Evolutionary conservation across 2,113 vertebrate species (phyloP), one percentile per base, ranked within the genome.

Genomic region (Pycnonotus jocosus): DNA sequence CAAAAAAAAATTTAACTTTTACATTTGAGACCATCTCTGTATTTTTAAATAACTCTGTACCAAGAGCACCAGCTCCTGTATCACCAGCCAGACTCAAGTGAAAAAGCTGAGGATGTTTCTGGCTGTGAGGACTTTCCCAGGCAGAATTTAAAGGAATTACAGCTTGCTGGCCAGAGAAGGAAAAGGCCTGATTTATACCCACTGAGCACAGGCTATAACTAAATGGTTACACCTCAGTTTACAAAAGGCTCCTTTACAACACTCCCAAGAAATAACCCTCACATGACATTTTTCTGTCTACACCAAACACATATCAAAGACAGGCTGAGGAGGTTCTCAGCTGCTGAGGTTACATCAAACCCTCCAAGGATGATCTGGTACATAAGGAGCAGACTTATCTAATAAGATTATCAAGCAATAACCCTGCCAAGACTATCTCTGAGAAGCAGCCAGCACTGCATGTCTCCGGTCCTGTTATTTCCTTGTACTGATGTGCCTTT

Each of bases 401-500:
- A 95, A 96, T 57, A 38, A 69, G 96, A 96, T 96, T 93, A 96
- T 73, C 60, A 14, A 76, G 81, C 40, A 60, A 57, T 79, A 91
- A 86, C 81, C 80, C 92, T 54, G 54, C 72, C 62, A 66, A 84
- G 72, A 33, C 79, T 40, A 50, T 50, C 77, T 60, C 84, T 33
- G 58, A 89, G 80, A 70, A 72, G 79, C 62, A 71, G 57, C 7
- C 62, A 71, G 57, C 7, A 8, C 5, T 77, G 61, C 30, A 4
- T 1, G n/a, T 64, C 78, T 61, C 53, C 24, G 44, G 66, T 40
- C 69, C 45, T 53, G 60, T 89, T 93, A 82, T 64, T 90, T 77
- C 85, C 76, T 79, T n/a, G 0, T 47, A n/a, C 20, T 0, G 0
- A 51, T 5, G 20, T 50, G 81, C 15, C 40, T 72, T 77, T 35